Evolutionary conservation across 2,113 vertebrate genomes (phyloP).

Genomic region (Nannobrachium achirus): DNA sequence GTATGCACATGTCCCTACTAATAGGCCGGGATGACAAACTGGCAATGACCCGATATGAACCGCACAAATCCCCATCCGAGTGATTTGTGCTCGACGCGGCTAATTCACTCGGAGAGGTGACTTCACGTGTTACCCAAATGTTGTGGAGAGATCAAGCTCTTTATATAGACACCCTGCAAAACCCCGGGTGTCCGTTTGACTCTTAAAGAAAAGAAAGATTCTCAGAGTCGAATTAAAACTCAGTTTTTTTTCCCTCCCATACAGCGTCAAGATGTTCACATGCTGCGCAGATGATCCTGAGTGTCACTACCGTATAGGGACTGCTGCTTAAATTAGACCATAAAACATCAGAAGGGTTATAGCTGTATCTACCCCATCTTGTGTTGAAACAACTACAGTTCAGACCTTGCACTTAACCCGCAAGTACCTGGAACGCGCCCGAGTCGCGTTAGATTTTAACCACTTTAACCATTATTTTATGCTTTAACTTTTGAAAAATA

Average conservation of each 20-base stretch:
- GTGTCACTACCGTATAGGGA: slow-evolving; percentile 59
- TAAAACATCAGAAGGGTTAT: slow-evolving; percentile 70
- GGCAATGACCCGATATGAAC: slow-evolving; percentile 6
- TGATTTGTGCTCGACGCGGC: slow-evolving; percentile 1
- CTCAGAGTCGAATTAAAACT: no score
- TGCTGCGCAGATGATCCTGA: slow-evolving; percentile 54
- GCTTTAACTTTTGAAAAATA: no score
- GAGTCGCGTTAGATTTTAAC: no score
- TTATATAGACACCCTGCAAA: no score
- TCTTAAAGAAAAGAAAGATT: no score
- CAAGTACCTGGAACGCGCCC: no score
- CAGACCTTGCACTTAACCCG: slow-evolving; percentile 20
- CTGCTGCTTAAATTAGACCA: slow-evolving; percentile 62
- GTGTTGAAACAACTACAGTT: slow-evolving; percentile 48
- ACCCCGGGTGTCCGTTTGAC: no score
- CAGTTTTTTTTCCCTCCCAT: slow-evolving; percentile 19
- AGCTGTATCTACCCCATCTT: slow-evolving; percentile 58
- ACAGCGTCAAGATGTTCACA: slow-evolving; percentile 57
- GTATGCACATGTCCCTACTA: no score
- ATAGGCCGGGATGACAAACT: no score
- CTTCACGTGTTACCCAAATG: slow-evolving; percentile 69
- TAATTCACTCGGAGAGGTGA: slow-evolving; percentile 50
- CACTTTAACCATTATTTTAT: no score
- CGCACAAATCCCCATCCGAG: slow-evolving; percentile 21
- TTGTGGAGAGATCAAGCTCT: slow-evolving; percentile 13